phyloP scores from a whole-genome alignment of 2,888 invertebrate species.

The Candidula unifasciata region DNA sequence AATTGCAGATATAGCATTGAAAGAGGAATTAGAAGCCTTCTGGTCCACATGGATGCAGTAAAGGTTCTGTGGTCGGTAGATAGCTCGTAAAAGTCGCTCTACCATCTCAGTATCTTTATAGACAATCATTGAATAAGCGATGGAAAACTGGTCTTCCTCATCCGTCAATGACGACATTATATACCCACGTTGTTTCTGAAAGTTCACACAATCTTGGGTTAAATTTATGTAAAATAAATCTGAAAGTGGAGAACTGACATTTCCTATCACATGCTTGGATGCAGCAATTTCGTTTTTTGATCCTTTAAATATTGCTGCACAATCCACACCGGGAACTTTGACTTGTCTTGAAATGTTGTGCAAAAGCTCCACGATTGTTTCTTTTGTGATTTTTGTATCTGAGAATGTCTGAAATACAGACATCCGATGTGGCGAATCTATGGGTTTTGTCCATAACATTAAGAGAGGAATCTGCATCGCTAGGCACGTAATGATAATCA shows the following conservation, averaged over 20 bases:
- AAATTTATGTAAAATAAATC: background rate
- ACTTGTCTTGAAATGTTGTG: background rate
- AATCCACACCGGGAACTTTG: background rate
- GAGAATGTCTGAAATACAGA: too few species aligned
- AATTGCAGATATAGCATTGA: conserved; percentile 58
- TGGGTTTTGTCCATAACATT: too few species aligned
- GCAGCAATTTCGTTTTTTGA: background rate
- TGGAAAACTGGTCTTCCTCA: conserved; percentile 62
- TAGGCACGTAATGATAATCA: too few species aligned
- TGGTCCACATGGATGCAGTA: conserved; percentile 74
- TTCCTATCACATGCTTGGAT: background rate
- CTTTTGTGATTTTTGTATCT: too few species aligned
- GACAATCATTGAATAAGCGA: conserved; percentile 68
- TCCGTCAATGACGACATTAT: conserved; percentile 36
- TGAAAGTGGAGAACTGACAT: background rate
- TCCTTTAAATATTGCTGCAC: background rate
- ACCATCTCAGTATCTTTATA: conserved; percentile 66
- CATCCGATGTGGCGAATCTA: too few species aligned
- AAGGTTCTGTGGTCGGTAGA: conserved; percentile 74
- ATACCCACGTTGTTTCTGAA: conserved; percentile 48
- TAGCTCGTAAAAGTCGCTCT: conserved; percentile 60
- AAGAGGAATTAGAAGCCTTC: conserved; percentile 59
- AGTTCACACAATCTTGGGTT: conserved; percentile 53
- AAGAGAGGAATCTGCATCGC: too few species aligned
- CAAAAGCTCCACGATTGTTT: too few species aligned